Evolutionary conservation across 2,113 vertebrate genomes (phyloP), one percentile per base, ranked within the genome.

Genomic region (Tetrax tetrax): DNA sequence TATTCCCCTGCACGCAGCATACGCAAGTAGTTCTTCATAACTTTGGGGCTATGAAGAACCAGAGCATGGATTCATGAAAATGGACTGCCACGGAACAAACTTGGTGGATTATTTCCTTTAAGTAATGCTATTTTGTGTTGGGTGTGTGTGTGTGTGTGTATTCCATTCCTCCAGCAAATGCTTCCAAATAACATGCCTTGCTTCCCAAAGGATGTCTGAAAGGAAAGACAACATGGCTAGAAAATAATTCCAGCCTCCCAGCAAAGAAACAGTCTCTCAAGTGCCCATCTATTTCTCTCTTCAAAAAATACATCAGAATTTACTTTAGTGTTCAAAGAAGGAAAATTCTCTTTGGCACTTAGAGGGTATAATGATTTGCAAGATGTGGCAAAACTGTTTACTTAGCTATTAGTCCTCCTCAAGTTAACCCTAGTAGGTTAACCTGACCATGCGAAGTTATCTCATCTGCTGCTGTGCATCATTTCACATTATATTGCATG

Each of bases 21-120:
- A 11, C 0, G 0, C 0, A 2, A 24, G 11, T 7, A 37, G 21
- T 45, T 35, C 33, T n/a, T 33, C 7, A 22, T 17, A 76, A 57
- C 47, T 69, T 8, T 22, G 16, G 29, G 50, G 35, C 57, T n/a
- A n/a, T 2, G 33, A 74, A 69, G 43, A 75, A 65, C 23, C 31
- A 43, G 12, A 22, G 23, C 35, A 33, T 4, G 29, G 19, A 53
- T 50, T 72, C 50, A 53, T 15, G 29, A 5, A 51, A 35, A 5
- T 4, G 3, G 24, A 56, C 10, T n/a, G n/a, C 11, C 54, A 51
- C 31, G n/a, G 38, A 89, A 43, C 9, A 85, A 82, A 69, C 35
- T 43, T 7, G 12, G 38, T 10, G 21, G 8, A 7, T 5, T 53
- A 53, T 4, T 43, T 94, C 15, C 48, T 83, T 81, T 47, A 76